Conservation (phyloP, 2,888 invertebrate species). For the Erynnis tages region DNA sequence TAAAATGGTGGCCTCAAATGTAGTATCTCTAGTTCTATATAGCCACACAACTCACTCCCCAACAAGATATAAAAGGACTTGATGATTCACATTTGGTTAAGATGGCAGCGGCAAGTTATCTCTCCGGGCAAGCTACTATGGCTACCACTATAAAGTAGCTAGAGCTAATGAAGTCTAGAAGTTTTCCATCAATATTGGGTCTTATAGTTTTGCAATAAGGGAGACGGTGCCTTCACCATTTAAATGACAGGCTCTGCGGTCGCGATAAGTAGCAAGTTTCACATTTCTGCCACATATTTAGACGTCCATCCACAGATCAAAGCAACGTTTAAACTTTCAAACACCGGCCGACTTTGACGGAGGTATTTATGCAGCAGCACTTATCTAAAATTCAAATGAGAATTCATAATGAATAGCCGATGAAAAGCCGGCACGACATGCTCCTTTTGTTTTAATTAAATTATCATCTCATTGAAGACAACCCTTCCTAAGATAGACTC, state of each 20-base stretch:
- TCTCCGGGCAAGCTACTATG: too few relatives aligned
- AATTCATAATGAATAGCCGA: conserved; percentile 18
- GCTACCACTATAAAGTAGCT: too few relatives aligned
- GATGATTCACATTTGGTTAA: too few relatives aligned
- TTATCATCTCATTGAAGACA: background rate
- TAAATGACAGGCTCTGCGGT: background rate
- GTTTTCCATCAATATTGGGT: too few relatives aligned
- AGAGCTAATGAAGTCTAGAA: too few relatives aligned
- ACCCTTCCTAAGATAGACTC: background rate
- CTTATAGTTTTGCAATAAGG: too few relatives aligned
- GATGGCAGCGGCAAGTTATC: too few relatives aligned
- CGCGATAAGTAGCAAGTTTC: conserved; percentile 1
- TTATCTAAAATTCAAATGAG: conserved; percentile 26
- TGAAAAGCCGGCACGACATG: conserved; percentile 11
- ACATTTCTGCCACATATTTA: conserved; percentile 13
- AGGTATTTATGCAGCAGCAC: conserved; percentile 17
- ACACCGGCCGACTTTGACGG: background rate
- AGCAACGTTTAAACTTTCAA: conserved; percentile 18
- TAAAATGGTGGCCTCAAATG: too few relatives aligned
- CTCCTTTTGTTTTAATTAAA: conserved; percentile 14
- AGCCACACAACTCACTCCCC: too few relatives aligned
- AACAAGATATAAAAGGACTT: too few relatives aligned
- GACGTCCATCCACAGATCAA: conserved; percentile 9
- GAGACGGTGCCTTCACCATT: background rate
- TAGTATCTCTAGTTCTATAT: too few relatives aligned